Percentiles rank a stretch among this genome's conserved stretches.
These are phyloP conservation scores for Orthosia cruda DNA, from an alignment of 2,888 invertebrate genomes.

Conservation along the genomic window DNA sequence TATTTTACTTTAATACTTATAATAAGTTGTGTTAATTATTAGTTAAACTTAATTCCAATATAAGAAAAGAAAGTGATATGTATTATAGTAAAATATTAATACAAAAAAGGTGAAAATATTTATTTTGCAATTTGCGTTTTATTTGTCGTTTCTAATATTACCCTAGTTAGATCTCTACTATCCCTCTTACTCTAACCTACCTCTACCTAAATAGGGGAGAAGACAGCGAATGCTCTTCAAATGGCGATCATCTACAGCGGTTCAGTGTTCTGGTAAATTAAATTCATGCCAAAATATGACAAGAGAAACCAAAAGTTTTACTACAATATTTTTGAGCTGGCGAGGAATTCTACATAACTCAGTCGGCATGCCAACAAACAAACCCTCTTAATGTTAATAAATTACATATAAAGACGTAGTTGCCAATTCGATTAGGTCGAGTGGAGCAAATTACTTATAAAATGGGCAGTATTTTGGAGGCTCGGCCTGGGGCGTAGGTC, in stretches of 20 bases:
- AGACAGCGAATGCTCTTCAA: not conserved
- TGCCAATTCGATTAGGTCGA: too few species aligned
- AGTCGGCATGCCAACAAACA: too few species aligned
- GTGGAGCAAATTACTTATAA: too few species aligned
- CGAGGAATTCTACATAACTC: too few species aligned
- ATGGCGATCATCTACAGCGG: not conserved
- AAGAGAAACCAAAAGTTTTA: not conserved
- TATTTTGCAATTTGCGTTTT: slow-evolving; percentile 62
- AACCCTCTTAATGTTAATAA: too few species aligned
- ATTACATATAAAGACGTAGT: too few species aligned
- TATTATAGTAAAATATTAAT: slow-evolving; percentile 68
- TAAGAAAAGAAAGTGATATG: slow-evolving; percentile 69
- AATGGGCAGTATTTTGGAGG: too few species aligned
- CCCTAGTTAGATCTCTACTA: too few species aligned
- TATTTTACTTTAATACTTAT: slow-evolving; percentile 65
- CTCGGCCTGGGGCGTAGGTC: too few species aligned
- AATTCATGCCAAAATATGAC: not conserved
- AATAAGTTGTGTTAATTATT: slow-evolving; percentile 65
- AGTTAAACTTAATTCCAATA: slow-evolving; percentile 69
- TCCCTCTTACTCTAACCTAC: not conserved
- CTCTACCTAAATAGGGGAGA: not conserved
- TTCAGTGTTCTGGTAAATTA: not conserved
- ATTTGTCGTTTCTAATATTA: slow-evolving; percentile 23
- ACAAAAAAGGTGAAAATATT: slow-evolving; percentile 61
- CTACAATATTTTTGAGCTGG: too few species aligned